Base-by-base conservation (phyloP, 2,113 vertebrate genomes). In the Macquaria australasica region DNA sequence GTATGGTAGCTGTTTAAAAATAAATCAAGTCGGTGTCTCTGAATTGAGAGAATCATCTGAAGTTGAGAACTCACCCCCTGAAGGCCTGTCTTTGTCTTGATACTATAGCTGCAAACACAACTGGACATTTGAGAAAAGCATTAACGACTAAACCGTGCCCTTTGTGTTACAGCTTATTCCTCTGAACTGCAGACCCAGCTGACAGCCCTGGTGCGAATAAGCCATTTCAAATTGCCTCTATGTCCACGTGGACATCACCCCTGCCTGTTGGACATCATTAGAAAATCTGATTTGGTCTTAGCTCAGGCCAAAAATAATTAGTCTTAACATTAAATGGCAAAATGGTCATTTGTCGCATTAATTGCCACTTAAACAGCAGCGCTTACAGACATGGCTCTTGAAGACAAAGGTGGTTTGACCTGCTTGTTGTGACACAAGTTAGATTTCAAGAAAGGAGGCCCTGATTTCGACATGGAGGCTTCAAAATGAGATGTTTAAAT, bases 381-480 rank as follows among this genome's bases (percentile, higher is more conserved):
- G 68, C 60, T 82, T 86, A 86, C 80, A 37, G 84, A 81, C 86
- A 31, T 69, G 37, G 31, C 51, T 82, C 31, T 25, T 70, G 1
- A 70, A 75, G 21, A 74, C 37, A 8, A 85, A 78, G 59, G 85
- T 58, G 41, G 68, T 87, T 83, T 45, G 64, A 89, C 74, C 75
- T 76, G 88, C 60, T 72, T 63, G 60, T 68, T n/a, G 48, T 55
- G 41, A 85, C 64, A 83, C 53, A 20, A 66, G 45, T 62, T 20
- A n/a, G 8, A 75, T 73, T 77, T 60, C 11, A 66, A 68, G 25
- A 67, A 71, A 69, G 18, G 72, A 81, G 59, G 82, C 64, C 86
- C 83, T 79, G 83, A 88, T 89, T 72, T 85, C 4, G 10, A 86
- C 70, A 74, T 8, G 67, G 28, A 86, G 78, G 82, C 76, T 75